phyloP scores from a whole-genome alignment of 2,113 vertebrate species.

The Phalacrocorax carbo region DNA sequence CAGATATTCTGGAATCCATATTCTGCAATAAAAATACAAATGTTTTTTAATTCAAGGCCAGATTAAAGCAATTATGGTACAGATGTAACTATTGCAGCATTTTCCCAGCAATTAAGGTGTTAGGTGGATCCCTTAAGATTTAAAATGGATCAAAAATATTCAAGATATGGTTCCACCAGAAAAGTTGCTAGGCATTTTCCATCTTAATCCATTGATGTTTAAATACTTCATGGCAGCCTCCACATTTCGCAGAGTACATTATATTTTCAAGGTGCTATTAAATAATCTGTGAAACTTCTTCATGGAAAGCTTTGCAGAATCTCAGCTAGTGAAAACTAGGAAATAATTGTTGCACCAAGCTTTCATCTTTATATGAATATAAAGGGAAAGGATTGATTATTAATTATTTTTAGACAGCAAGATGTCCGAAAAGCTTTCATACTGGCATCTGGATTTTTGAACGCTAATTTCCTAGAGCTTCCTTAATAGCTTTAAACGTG shows the following conservation, averaged over 20 bases:
- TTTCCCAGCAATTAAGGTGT: neutral
- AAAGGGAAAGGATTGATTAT: neutral
- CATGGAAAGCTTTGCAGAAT: neutral
- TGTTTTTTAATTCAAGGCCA: neutral
- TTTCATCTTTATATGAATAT: neutral
- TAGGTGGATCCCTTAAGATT: neutral
- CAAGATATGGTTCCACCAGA: neutral
- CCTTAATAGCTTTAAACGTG: neutral
- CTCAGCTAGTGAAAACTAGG: neutral
- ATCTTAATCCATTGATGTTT: neutral
- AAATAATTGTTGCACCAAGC: neutral
- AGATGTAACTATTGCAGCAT: neutral
- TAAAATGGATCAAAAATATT: neutral
- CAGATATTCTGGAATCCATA: neutral
- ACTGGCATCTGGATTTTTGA: neutral
- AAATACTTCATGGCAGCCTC: conserved; percentile 11
- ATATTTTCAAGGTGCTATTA: conserved; percentile 1
- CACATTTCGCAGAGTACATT: neutral
- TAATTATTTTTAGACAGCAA: neutral
- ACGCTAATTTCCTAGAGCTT: neutral
- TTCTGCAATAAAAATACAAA: conserved; percentile 6
- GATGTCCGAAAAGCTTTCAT: neutral
- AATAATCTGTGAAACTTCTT: neutral
- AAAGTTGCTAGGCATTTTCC: neutral
- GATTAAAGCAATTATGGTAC: conserved; percentile 14